Conservation (phyloP, 2,113 vertebrate species). For the Notechis scutatus region DNA sequence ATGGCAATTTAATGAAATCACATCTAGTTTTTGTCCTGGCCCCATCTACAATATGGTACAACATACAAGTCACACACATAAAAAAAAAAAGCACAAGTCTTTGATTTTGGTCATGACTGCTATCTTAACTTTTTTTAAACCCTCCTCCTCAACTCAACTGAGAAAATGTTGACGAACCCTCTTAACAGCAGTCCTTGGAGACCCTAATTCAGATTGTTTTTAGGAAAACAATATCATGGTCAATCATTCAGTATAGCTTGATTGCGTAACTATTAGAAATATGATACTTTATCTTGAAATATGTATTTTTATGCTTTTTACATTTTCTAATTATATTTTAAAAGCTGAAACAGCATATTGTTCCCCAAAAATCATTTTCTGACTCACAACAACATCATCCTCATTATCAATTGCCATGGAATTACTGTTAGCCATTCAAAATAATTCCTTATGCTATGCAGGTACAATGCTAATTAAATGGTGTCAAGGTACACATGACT, state of each 20-base stretch:
- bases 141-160: background rate
- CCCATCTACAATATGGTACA: background rate
- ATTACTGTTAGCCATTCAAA: background rate
- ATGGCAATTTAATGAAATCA: background rate
- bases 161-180: background rate
- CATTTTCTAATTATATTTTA: background rate
- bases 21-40: background rate
- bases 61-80: background rate
- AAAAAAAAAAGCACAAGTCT: background rate
- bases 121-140: background rate
- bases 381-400: background rate
- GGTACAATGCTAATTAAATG: constrained; percentile 16
- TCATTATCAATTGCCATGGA: background rate
- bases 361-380: background rate
- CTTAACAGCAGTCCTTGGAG: background rate
- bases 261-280: background rate
- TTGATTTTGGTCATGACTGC: background rate
- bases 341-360: background rate
- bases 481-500: background rate
- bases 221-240: background rate
- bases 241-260: background rate
- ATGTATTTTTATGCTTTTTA: background rate
- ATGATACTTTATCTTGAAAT: background rate
- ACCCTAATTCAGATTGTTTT: background rate
- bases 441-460: constrained; percentile 13